These are phyloP conservation scores for Archegozetes longisetosus DNA, from an alignment of 1,140 invertebrate genomes.

Conservation along the genomic window DNA sequence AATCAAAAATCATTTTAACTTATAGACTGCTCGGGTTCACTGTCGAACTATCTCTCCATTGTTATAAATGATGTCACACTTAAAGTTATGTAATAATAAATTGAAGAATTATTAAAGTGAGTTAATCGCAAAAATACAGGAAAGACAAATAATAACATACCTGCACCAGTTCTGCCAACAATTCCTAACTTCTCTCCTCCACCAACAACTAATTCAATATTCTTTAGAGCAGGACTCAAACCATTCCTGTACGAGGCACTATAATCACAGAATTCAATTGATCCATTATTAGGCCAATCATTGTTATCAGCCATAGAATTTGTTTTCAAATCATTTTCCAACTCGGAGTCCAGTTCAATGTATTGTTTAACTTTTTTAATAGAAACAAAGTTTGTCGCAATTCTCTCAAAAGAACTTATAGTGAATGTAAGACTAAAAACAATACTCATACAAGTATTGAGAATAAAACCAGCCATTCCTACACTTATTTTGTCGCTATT, in stretches of 20 bases:
- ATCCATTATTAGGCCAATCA: constrained; percentile 48
- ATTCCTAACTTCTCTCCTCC: constrained; percentile 41
- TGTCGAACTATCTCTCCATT: too few relatives aligned
- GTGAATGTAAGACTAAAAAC: constrained; percentile 39
- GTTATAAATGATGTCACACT: too few relatives aligned
- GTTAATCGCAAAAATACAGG: too few relatives aligned
- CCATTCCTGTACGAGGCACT: constrained; percentile 45
- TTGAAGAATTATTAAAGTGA: too few relatives aligned
- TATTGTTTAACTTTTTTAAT: constrained; percentile 46
- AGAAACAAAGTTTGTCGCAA: constrained; percentile 46
- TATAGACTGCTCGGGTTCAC: too few relatives aligned
- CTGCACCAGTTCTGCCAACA: constrained; percentile 37
- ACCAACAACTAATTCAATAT: constrained; percentile 39
- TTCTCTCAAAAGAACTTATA: constrained; percentile 40
- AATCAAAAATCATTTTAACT: constrained; percentile 54
- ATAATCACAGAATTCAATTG: constrained; percentile 49
- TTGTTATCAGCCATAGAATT: constrained; percentile 21
- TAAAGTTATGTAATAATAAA: too few relatives aligned
- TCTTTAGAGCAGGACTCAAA: constrained; percentile 40
- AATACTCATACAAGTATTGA: constrained; percentile 72
- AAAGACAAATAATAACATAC: too few relatives aligned
- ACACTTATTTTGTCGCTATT: constrained; percentile 46
- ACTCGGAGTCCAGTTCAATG: constrained; percentile 44
- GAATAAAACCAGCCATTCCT: constrained; percentile 66
- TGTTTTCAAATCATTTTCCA: constrained; percentile 35